Conservation (phyloP, 1,140 invertebrate genomes). For the Drusus annulatus region DNA sequence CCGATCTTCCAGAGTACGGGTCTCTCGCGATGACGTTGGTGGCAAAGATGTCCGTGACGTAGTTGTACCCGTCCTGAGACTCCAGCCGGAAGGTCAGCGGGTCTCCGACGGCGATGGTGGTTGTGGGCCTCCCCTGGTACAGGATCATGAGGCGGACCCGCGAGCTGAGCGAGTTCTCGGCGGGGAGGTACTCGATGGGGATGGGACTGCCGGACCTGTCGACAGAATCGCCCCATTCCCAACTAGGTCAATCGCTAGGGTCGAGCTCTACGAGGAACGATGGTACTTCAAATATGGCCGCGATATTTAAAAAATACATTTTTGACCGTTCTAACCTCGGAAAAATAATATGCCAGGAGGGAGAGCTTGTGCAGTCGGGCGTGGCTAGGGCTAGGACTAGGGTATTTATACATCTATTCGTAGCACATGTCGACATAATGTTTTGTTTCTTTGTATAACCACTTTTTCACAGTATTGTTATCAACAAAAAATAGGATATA, state of each 20-base stretch:
- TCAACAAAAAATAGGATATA: too few relatives aligned
- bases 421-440: too few relatives aligned
- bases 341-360: too few relatives aligned
- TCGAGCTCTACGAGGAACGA: slow-evolving; percentile 21
- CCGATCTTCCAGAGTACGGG: slow-evolving; percentile 91
- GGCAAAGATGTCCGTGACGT: slow-evolving; percentile 91
- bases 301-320: not conserved
- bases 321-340: too few relatives aligned
- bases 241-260: slow-evolving; percentile 65
- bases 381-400: too few relatives aligned
- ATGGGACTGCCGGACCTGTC: slow-evolving; percentile 89
- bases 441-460: too few relatives aligned
- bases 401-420: too few relatives aligned
- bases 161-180: slow-evolving; percentile 91
- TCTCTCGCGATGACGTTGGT: slow-evolving; percentile 94
- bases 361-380: too few relatives aligned
- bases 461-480: too few relatives aligned
- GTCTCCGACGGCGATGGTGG: slow-evolving; percentile 95
- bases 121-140: slow-evolving; percentile 91
- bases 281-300: slow-evolving; percentile 49
- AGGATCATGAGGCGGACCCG: slow-evolving; percentile 88
- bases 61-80: slow-evolving; percentile 91
- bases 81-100: slow-evolving; percentile 91
- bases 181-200: slow-evolving; percentile 91
- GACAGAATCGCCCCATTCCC: slow-evolving; percentile 64